phyloP scores from a whole-genome alignment of 37 sponge, comb jelly and placozoan genomes.

The Theonella swinhoei region DNA sequence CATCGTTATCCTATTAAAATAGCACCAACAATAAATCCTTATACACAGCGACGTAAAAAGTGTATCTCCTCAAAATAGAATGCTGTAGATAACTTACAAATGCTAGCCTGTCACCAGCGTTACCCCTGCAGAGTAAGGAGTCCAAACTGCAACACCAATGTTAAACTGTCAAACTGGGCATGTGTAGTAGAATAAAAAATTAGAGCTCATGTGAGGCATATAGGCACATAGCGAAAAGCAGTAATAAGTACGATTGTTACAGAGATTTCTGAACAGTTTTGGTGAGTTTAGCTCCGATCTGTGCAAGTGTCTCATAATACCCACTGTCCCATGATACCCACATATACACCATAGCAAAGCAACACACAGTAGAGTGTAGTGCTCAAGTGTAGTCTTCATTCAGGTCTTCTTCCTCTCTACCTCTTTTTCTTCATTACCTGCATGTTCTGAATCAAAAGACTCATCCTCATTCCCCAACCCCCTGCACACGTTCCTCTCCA shows the following conservation, averaged over 20 bases:
- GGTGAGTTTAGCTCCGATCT: neutral
- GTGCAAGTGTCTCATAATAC: neutral
- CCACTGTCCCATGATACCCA: neutral
- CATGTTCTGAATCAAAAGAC: too few species aligned
- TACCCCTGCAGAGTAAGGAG: neutral
- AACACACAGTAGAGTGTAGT: too few species aligned
- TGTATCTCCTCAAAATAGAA: neutral
- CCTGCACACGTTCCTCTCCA: too few species aligned
- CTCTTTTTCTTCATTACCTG: neutral
- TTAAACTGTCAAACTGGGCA: neutral
- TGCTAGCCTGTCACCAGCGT: neutral
- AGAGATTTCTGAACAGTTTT: neutral
- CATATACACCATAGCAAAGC: slow-evolving; percentile 5
- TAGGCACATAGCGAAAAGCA: neutral
- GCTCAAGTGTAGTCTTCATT: too few species aligned
- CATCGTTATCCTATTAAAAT: neutral
- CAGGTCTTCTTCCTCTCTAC: neutral
- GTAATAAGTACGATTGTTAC: neutral
- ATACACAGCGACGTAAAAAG: too few species aligned
- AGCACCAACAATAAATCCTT: too few species aligned
- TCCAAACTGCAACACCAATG: neutral
- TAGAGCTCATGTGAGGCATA: neutral
- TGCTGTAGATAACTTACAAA: neutral
- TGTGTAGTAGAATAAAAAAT: neutral
- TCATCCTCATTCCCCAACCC: too few species aligned